Percentiles rank a stretch among this genome's conserved stretches.
These are phyloP conservation scores for Melanostoma mellinum DNA, from an alignment of 2,888 invertebrate genomes.

Conservation along the genomic window DNA sequence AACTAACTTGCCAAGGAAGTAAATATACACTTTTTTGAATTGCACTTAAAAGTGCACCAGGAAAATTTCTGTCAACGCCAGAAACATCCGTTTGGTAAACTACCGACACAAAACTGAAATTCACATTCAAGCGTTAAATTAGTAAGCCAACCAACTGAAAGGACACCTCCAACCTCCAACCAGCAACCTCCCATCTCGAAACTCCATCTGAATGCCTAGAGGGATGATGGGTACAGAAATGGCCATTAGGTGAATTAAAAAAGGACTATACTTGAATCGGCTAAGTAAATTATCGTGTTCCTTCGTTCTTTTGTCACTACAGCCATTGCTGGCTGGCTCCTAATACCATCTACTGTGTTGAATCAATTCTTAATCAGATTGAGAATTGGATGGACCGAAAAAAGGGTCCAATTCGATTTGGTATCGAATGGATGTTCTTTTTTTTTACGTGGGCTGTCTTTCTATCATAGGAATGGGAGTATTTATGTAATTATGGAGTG, in stretches of 20 bases:
- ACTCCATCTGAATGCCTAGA: background rate
- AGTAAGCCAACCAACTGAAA: conserved; percentile 51
- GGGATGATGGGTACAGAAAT: background rate
- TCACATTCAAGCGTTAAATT: conserved; percentile 70
- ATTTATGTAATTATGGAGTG: conserved; percentile 67
- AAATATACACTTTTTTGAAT: conserved; percentile 28
- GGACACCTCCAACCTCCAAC: background rate
- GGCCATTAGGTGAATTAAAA: conserved; percentile 66
- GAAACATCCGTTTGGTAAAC: conserved; percentile 24
- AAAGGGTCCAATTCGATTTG: conserved; percentile 46
- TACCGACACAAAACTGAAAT: conserved; percentile 49
- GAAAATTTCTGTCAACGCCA: conserved; percentile 51
- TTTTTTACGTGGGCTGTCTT: conserved; percentile 21
- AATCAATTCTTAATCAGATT: conserved; percentile 69
- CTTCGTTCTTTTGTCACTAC: conserved; percentile 58
- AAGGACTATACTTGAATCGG: conserved; percentile 38
- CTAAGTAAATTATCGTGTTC: conserved; percentile 71
- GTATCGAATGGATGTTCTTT: conserved; percentile 56
- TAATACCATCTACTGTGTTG: conserved; percentile 60
- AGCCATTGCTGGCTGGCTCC: conserved; percentile 6
- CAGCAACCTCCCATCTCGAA: background rate
- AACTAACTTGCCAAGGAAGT: conserved; percentile 37
- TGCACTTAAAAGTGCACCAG: conserved; percentile 48
- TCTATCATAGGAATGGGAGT: conserved; percentile 35
- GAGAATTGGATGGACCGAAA: conserved; percentile 56